Evolutionary conservation across 1,140 invertebrate species (phyloP).

Genomic region (Thrips palmi): DNA sequence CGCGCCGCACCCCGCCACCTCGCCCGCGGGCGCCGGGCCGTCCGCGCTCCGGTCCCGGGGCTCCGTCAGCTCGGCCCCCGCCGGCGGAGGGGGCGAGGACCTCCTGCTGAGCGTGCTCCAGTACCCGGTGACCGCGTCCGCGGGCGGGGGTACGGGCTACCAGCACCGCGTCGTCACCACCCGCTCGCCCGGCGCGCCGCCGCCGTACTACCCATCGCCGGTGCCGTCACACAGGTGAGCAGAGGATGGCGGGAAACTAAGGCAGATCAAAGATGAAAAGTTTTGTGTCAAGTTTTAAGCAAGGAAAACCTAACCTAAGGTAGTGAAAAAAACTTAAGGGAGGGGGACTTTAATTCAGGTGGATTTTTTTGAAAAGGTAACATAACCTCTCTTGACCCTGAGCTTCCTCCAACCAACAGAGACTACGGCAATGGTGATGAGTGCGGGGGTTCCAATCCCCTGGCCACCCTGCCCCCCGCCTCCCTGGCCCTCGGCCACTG

Average conservation of each 20-base stretch:
- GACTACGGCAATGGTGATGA: too few relatives aligned
- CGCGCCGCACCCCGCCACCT: too few relatives aligned
- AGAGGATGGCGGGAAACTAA: constrained; percentile 1
- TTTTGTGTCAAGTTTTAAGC: background rate
- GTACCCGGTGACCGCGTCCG: constrained; percentile 27
- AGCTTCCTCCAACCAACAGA: too few relatives aligned
- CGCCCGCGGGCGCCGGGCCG: too few relatives aligned
- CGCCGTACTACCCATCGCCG: constrained; percentile 12
- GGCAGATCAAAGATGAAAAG: background rate
- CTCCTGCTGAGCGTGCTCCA: constrained; percentile 37
- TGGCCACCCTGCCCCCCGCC: too few relatives aligned
- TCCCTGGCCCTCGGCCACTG: too few relatives aligned
- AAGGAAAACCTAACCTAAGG: too few relatives aligned
- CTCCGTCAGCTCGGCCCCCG: background rate
- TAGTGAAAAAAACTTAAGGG: too few relatives aligned
- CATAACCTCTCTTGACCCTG: too few relatives aligned
- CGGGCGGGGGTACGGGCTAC: constrained; percentile 8
- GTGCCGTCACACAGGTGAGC: constrained; percentile 10
- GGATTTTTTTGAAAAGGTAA: too few relatives aligned
- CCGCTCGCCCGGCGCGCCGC: constrained; percentile 13
- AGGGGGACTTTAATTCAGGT: too few relatives aligned
- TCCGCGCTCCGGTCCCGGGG: background rate
- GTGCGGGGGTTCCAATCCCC: too few relatives aligned
- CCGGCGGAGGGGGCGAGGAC: constrained; percentile 23
- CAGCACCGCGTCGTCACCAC: constrained; percentile 8